Evolutionary conservation across 2,888 invertebrate genomes (phyloP).

Genomic region (Cyaniris semiargus): DNA sequence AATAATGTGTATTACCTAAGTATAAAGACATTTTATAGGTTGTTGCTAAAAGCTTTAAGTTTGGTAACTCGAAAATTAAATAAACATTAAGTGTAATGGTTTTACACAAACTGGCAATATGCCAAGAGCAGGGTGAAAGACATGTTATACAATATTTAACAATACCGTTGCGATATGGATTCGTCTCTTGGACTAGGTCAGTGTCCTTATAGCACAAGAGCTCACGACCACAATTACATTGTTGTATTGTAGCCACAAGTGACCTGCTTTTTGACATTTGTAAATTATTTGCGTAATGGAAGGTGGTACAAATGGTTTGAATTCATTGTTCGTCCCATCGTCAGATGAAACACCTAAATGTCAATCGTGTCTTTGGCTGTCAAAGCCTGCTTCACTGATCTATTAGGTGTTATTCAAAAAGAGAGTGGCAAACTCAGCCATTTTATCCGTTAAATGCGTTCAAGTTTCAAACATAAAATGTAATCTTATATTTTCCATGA

Average conservation of each 20-base stretch:
- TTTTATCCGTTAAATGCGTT: no score
- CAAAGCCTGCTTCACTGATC: neutral
- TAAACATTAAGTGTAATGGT: neutral
- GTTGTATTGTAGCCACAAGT: neutral
- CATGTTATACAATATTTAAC: slow-evolving; percentile 17
- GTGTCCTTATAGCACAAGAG: slow-evolving; percentile 12
- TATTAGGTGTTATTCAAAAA: neutral
- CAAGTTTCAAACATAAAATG: no score
- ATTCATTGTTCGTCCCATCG: neutral
- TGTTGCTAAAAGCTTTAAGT: neutral
- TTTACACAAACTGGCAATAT: neutral
- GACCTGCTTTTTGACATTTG: slow-evolving; percentile 6
- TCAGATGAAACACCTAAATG: neutral
- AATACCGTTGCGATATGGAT: neutral
- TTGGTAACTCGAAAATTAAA: neutral
- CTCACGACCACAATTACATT: neutral
- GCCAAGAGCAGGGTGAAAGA: slow-evolving; percentile 24
- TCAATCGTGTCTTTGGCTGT: neutral
- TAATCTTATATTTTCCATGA: no score
- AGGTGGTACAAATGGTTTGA: neutral
- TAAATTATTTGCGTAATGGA: neutral
- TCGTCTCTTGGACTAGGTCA: slow-evolving; percentile 7
- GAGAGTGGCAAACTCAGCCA: neutral
- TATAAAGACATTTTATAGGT: neutral
- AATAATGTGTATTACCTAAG: neutral